Base-by-base conservation (phyloP, 92 coral and sea anemone genomes). In the Muricea muricata region DNA sequence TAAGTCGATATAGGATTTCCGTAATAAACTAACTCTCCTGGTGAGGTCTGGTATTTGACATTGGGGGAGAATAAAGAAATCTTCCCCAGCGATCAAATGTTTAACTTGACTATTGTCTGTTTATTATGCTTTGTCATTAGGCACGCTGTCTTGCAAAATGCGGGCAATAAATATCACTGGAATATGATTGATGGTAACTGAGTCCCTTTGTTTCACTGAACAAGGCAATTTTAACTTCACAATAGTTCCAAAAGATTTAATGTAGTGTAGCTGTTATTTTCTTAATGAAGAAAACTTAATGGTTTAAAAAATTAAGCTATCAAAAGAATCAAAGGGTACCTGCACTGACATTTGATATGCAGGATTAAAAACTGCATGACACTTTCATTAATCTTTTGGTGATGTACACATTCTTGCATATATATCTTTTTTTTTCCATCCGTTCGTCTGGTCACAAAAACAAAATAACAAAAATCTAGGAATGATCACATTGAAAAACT, bases 31-130 rank as follows among this genome's bases (percentile, higher is more conserved):
- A 20, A n/a, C 37, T 63, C 23, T 39, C 30, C 39, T 63, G 70
- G 28, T 63, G n/a, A 26, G 39, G 70, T 28, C 18, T 63, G 34
- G 18, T 24, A 10, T 57, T 6, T 57, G 65, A 20, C 65, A 1
- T 10, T 20, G 14, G 65, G 65, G 65, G 65, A 21, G 65, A 21
- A 57, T 20, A 24, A 20, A 57, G 31, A 32, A 57, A 57, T 57
- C 30, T 57, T 57, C 61, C 25, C 30, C n/a, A 57, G 25, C 29
- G 4, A 45, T 20, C 10, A 26, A 63, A 30, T 63, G 37, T 30
- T 63, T 63, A 28, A 63, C 15, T 63, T 63, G 18, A 63, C 70
- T 63, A 29, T 28, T 10, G 60, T 52, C 70, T 63, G 65, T 13
- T 63, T 28, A 26, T 63, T 0, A 63, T 63, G 21, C 37, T 63